Base-by-base conservation (phyloP, 2,888 invertebrate species). In the Panzeria rudis region DNA sequence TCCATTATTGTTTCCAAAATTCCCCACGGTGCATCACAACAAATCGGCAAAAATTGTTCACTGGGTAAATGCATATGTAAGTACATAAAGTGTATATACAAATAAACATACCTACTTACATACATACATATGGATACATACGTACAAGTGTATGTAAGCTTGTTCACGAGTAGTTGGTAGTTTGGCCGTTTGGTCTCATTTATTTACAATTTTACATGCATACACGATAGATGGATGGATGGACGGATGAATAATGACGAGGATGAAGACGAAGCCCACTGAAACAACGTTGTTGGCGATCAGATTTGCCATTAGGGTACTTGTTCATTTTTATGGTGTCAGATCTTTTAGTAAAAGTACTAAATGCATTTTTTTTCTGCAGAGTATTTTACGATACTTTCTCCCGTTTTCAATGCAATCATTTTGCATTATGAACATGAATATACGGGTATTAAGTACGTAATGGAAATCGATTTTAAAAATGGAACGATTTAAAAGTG, bases 121-220 rank as follows among this genome's bases (percentile, higher is more conserved):
- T 8, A 20, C 3, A 8, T 35, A 61, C n/a, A 47, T 59, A 41
- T 50, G 35, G n/a, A n/a, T 32, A 29, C 5, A 44, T 4, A 61
- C 47, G 29, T 15, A 54, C 50, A n/a, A 23, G 3, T 61, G 32
- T 52, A 11, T 25, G 20, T 25, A 7, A 13, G n/a, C 7, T n/a
- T 41, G 25, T n/a, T n/a, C 23, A 1, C 38, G 20, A 50, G 72
- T 73, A 23, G 62, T 83, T 73, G 72, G 25, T 83, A 78, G 75
- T 75, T 83, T 84, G 83, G 83, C 75, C 83, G 83, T 79, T 84
- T 84, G 83, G 56, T 79, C 83, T 75, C 83, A 84, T 84, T 83
- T 83, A 56, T 47, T 83, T 68, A 59, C 50, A 69, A 61, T 68
- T 76, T 50, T 35, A 66, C 56, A 73, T 73, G 44, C 78, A 72